Evolutionary conservation across 2,797 vertebrate genomes (phyloP).

Genomic region (Pyrocephalus nanus): DNA sequence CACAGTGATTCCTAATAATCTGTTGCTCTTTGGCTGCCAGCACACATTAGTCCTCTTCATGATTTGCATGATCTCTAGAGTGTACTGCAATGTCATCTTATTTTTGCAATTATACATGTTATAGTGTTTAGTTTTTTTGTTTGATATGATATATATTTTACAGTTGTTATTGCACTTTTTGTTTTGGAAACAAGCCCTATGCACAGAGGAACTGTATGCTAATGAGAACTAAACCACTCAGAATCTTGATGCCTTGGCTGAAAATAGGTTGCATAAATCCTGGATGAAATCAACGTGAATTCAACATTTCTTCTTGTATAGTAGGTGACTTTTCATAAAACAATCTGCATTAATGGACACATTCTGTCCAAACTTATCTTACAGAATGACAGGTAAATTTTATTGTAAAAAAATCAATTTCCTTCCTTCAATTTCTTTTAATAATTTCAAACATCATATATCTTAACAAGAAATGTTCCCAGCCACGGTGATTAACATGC

Average conservation of each 20-base stretch:
- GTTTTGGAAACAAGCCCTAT: not conserved
- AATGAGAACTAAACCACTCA: not conserved
- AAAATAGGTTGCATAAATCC: conserved; percentile 27
- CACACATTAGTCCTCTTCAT: not conserved
- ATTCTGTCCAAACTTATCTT: conserved; percentile 52
- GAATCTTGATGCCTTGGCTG: conserved; percentile 5
- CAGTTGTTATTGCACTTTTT: not conserved
- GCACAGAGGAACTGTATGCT: not conserved
- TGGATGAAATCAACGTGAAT: conserved; percentile 27
- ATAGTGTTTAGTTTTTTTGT: not conserved
- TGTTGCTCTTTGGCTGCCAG: not conserved
- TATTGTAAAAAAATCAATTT: conserved; percentile 65
- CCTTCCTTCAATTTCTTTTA: conserved; percentile 67
- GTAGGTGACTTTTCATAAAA: conserved; percentile 39
- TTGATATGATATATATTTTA: not conserved
- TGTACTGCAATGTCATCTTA: not conserved
- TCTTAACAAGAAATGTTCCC: conserved; percentile 55
- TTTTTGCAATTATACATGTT: not conserved
- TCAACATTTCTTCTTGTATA: conserved; percentile 1
- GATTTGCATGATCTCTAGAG: not conserved
- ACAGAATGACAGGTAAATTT: conserved; percentile 67
- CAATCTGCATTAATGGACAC: conserved; percentile 57
- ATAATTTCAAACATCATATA: conserved; percentile 55
- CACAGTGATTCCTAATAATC: not conserved
- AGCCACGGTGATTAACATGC: conserved; percentile 66